These are phyloP conservation scores for Holacanthella duospinosa DNA, from an alignment of 2,888 invertebrate genomes.

Conservation along the genomic window DNA sequence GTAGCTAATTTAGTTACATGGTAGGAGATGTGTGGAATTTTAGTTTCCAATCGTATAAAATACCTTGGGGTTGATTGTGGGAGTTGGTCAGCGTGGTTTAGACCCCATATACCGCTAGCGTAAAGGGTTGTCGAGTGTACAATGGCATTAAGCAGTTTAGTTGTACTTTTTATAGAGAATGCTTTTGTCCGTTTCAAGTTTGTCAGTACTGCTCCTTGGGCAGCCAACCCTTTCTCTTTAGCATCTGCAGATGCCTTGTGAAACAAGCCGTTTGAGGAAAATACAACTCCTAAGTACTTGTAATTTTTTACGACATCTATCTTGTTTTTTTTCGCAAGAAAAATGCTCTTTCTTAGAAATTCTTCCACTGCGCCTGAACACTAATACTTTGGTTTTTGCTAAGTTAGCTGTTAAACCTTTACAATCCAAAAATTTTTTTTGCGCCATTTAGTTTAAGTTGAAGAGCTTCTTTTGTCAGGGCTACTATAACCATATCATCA, in stretches of 20 bases:
- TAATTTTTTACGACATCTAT: neutral
- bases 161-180: neutral
- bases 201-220: neutral
- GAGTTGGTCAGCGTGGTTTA: neutral
- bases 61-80: neutral
- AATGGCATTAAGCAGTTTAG: conserved; percentile 1
- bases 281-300: neutral
- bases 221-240: neutral
- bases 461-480: neutral
- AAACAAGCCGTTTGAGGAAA: neutral
- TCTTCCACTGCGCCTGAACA: neutral
- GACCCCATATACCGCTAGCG: neutral
- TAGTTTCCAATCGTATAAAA: neutral
- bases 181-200: neutral
- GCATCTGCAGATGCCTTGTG: neutral
- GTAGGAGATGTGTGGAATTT: neutral
- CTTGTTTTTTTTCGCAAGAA: neutral
- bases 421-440: neutral
- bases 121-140: conserved; percentile 1
- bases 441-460: neutral
- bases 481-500: neutral
- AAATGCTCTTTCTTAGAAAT: neutral
- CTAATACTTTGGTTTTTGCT: neutral
- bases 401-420: neutral
- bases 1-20: neutral